phyloP scores from a whole-genome alignment of 2,113 vertebrate species.

The Chlamydotis undulata region DNA sequence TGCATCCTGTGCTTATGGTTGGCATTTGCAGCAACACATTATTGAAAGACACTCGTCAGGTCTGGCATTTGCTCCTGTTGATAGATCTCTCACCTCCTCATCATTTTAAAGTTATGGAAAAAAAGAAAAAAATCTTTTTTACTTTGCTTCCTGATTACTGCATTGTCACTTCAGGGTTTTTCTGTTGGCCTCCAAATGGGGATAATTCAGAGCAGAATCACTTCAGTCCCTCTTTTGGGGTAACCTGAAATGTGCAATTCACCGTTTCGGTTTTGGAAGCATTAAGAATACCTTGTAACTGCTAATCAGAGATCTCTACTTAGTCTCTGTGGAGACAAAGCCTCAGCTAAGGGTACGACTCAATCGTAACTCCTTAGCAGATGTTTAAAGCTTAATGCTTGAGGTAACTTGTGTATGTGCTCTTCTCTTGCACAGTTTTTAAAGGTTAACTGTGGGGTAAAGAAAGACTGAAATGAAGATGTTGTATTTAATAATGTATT shows the following conservation, averaged over 20 bases:
- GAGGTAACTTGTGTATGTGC: background rate
- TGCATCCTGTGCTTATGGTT: background rate
- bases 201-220: background rate
- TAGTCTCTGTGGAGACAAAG: background rate
- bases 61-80: background rate
- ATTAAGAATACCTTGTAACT: background rate
- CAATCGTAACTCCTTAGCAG: background rate
- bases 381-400: background rate
- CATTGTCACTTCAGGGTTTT: background rate
- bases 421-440: background rate
- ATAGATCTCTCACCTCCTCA: background rate
- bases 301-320: background rate
- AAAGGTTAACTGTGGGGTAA: background rate
- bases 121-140: background rate
- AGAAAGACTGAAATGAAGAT: background rate
- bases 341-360: accelerated
- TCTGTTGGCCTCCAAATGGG: background rate
- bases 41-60: background rate
- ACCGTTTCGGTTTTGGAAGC: background rate
- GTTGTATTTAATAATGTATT: background rate
- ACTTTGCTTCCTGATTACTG: background rate
- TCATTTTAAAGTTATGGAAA: background rate
- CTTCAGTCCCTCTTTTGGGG: background rate
- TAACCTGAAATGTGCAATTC: background rate
- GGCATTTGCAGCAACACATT: background rate